Evolutionary conservation across 2,888 invertebrate species (phyloP), one percentile per base, ranked within the genome.

Genomic region (Achlya flavicornis): DNA sequence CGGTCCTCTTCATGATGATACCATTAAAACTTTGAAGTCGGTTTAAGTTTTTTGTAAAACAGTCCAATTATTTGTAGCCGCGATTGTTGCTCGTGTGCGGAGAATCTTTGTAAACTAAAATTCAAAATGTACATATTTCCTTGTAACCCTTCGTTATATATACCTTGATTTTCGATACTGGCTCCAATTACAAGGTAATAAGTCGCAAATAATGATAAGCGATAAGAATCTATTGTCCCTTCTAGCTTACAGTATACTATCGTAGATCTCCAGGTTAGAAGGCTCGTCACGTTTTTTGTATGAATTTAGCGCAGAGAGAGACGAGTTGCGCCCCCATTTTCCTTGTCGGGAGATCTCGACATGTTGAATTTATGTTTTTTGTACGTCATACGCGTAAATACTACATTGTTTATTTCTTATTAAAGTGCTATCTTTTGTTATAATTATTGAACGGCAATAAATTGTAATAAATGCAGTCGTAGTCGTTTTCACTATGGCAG

Each of bases 261-360:
- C 63, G 63, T 57, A 75, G 63, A 67, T 70, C 70, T 65, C 12
- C 66, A 69, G 71, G 70, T 80, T 75, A 63, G 80, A 70, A 86
- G 61, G 72, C 84, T 38, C 65, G 82, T 85, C 87, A 88, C 87
- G 87, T 86, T 83, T 84, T 84, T 86, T 85, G 78, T 86, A 86
- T 87, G 85, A 86, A 87, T 88, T 87, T 83, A 83, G 84, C 76
- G 78, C 74, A 76, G 81, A 80, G 75, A 75, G 80, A 80, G 79
- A 72, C 72, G 78, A 77, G 78, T 74, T 74, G 68, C 70, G 72
- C 73, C 77, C 70, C 78, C 73, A 78, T 84, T 85, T 84, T 78
- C 78, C 80, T 83, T 81, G 81, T 80, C 82, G 69, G 78, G 66
- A 72, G 73, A 83, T 86, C 83, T 81, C 72, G 80, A 80, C 81